phyloP scores from a whole-genome alignment of 1,140 invertebrate genomes.

The Onthophagus taurus region DNA sequence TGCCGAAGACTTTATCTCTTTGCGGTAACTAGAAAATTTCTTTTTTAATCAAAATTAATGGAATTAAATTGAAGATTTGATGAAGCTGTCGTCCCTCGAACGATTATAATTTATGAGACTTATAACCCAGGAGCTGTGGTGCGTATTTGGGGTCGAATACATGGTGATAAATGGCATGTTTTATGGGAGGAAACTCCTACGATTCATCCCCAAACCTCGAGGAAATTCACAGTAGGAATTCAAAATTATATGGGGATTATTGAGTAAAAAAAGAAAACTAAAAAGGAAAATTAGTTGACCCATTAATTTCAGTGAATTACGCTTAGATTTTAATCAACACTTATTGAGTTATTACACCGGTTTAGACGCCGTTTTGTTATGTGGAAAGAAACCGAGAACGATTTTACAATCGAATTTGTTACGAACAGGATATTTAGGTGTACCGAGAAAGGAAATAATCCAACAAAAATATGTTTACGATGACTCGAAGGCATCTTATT shows the following conservation, averaged over 20 bases:
- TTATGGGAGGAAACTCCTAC: constrained; percentile 68
- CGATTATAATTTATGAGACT: constrained; percentile 76
- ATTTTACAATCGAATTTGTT: constrained; percentile 20
- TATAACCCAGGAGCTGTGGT: constrained; percentile 84
- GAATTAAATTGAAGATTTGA: constrained; percentile 53
- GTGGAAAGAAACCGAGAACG: constrained; percentile 39
- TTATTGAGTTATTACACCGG: constrained; percentile 79
- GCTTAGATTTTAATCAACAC: constrained; percentile 77
- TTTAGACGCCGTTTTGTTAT: constrained; percentile 72
- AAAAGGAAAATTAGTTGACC: too few relatives aligned
- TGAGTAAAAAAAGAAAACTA: too few relatives aligned
- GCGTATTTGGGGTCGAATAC: constrained; percentile 63
- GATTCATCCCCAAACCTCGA: constrained; percentile 48
- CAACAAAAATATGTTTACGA: background rate
- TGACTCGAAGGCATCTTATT: constrained; percentile 15
- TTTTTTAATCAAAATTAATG: constrained; percentile 1
- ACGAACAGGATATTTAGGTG: constrained; percentile 15
- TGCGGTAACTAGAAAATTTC: constrained; percentile 23
- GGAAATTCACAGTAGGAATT: constrained; percentile 73
- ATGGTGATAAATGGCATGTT: constrained; percentile 51
- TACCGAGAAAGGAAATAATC: background rate
- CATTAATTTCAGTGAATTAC: constrained; percentile 55
- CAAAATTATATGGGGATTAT: too few relatives aligned
- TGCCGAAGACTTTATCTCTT: constrained; percentile 81
- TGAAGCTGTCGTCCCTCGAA: constrained; percentile 62